Evolutionary conservation across 2,113 vertebrate species (phyloP).

Genomic region (Scartelaos histophorus): DNA sequence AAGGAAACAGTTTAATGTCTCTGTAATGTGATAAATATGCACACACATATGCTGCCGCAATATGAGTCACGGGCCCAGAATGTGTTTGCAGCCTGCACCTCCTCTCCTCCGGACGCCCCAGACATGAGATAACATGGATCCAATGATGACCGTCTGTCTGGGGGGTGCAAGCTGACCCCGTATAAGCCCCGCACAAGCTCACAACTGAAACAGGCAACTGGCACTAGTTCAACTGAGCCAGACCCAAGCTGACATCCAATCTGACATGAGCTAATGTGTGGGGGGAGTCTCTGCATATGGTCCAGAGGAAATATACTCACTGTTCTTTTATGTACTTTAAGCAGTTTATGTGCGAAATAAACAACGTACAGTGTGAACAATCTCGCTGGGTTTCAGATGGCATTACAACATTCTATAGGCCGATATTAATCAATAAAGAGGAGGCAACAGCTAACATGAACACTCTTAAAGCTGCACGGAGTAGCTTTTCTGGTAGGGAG

Average conservation of each 20-base stretch:
- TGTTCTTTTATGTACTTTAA: background rate
- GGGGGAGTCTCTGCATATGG: slow-evolving; percentile 29
- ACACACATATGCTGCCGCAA: slow-evolving; percentile 28
- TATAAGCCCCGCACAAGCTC: slow-evolving; percentile 9
- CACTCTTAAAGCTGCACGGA: too few relatives aligned
- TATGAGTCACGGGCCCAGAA: slow-evolving; percentile 64
- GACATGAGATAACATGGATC: slow-evolving; percentile 72
- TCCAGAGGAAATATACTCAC: background rate
- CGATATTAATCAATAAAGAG: too few relatives aligned
- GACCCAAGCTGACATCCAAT: slow-evolving; percentile 44
- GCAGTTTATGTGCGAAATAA: slow-evolving; percentile 55
- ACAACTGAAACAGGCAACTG: slow-evolving; percentile 10
- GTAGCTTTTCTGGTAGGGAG: too few relatives aligned
- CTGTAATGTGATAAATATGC: slow-evolving; percentile 16
- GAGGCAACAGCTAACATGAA: too few relatives aligned
- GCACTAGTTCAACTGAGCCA: slow-evolving; percentile 40
- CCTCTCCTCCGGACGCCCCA: slow-evolving; percentile 65
- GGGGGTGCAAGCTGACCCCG: slow-evolving; percentile 49
- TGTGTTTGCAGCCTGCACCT: slow-evolving; percentile 60
- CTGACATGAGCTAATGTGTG: slow-evolving; percentile 27
- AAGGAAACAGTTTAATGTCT: slow-evolving; percentile 12
- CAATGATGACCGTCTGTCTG: slow-evolving; percentile 63
- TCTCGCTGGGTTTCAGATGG: too few relatives aligned
- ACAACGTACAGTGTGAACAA: background rate
- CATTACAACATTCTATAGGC: too few relatives aligned